phyloP scores from a whole-genome alignment of 2,888 invertebrate species.

The Cheiracanthium punctorium region DNA sequence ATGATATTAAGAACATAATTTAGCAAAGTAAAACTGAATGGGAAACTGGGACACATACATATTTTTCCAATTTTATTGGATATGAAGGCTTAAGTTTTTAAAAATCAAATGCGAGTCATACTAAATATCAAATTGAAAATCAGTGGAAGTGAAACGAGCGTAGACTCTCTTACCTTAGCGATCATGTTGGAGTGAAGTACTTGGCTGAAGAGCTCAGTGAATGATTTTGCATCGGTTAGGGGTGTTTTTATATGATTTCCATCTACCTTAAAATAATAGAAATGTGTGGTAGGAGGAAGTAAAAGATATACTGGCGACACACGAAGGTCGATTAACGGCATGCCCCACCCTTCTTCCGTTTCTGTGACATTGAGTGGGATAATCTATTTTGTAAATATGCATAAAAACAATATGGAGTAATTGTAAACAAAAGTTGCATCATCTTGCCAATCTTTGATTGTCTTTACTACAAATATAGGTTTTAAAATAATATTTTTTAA shows the following conservation, averaged over 20 bases:
- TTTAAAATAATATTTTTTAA: too few species aligned
- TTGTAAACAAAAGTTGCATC: neutral
- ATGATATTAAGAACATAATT: too few species aligned
- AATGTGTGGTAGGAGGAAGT: neutral
- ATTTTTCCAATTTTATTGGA: too few species aligned
- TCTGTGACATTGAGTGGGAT: neutral
- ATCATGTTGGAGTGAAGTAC: neutral
- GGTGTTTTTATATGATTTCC: neutral
- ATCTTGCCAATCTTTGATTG: too few species aligned
- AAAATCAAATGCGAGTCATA: too few species aligned
- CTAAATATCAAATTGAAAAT: too few species aligned
- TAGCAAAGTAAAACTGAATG: too few species aligned
- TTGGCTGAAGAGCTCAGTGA: neutral
- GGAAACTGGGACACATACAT: too few species aligned
- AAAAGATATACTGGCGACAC: neutral
- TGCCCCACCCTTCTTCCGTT: neutral
- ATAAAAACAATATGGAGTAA: neutral
- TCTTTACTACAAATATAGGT: too few species aligned
- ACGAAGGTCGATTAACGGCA: neutral
- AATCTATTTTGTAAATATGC: neutral
- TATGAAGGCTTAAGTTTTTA: too few species aligned
- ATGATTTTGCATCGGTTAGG: neutral
- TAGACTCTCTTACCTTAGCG: slow-evolving; percentile 14
- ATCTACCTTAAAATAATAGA: neutral
- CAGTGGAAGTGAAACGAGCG: too few species aligned